Evolutionary conservation across 2,888 invertebrate genomes (phyloP).

Genomic region (Synanthedon myopaeformis): DNA sequence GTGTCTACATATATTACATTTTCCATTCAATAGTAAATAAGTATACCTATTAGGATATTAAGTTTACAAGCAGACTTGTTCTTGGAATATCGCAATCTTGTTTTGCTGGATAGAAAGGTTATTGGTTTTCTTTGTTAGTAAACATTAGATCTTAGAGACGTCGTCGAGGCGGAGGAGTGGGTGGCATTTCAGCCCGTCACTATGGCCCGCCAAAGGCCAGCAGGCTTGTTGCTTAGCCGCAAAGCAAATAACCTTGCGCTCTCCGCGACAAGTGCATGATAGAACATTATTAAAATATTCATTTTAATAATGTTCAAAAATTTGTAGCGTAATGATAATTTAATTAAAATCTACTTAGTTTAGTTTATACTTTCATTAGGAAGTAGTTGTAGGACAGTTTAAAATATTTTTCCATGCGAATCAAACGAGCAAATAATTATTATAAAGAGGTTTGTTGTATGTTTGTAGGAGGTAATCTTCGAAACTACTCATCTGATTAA

Average conservation of each 20-base stretch:
- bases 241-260: constrained; percentile 33
- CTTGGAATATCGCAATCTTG: not conserved
- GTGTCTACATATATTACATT: no score
- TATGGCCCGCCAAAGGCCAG: constrained; percentile 33
- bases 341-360: no score
- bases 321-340: no score
- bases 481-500: no score
- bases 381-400: no score
- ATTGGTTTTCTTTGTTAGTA: constrained; percentile 18
- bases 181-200: constrained; percentile 52
- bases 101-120: not conserved
- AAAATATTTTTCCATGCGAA: no score
- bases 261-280: constrained; percentile 47
- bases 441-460: no score
- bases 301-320: no score
- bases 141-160: constrained; percentile 14
- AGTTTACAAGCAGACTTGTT: not conserved
- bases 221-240: constrained; percentile 10
- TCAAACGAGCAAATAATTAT: no score
- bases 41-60: not conserved
- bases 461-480: no score
- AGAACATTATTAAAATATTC: not conserved
- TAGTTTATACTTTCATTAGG: no score
- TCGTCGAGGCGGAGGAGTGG: constrained; percentile 10
- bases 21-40: not conserved